Conservation (phyloP, 2,113 vertebrate species). For the Callospermophilus lateralis region DNA sequence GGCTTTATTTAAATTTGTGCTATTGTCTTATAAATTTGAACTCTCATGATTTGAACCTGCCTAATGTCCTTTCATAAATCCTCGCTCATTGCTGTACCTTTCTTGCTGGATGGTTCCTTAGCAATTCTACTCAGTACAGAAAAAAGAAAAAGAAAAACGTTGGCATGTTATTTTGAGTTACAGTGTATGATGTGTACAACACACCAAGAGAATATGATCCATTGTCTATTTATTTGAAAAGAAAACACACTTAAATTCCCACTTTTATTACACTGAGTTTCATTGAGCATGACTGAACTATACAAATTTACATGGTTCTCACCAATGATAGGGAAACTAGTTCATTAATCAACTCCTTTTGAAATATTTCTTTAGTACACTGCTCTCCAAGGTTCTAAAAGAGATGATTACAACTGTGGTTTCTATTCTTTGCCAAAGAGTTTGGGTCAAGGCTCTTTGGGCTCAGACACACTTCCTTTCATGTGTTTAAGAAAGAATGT, state of each 20-base stretch:
- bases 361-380: conserved; percentile 27
- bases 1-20: not conserved
- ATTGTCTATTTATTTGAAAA: conserved; percentile 46
- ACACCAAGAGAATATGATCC: conserved; percentile 11
- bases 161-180: not conserved
- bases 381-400: conserved; percentile 54
- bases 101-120: conserved; percentile 64
- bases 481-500: conserved; percentile 9
- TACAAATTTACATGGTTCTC: conserved; percentile 52
- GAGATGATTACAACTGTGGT: not conserved
- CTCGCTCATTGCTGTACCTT: conserved; percentile 16
- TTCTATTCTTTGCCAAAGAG: conserved; percentile 41
- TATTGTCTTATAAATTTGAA: not conserved
- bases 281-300: conserved; percentile 40
- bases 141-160: not conserved
- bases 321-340: conserved; percentile 13
- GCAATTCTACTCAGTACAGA: not conserved
- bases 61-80: conserved; percentile 23
- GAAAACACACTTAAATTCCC: not conserved
- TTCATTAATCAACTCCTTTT: conserved; percentile 62
- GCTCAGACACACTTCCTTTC: not conserved
- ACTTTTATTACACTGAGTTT: conserved; percentile 21
- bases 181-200: not conserved
- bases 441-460: conserved; percentile 32
- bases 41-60: not conserved